Conservation (phyloP, 2,797 vertebrate species). For the Phoxinus dragarum region DNA sequence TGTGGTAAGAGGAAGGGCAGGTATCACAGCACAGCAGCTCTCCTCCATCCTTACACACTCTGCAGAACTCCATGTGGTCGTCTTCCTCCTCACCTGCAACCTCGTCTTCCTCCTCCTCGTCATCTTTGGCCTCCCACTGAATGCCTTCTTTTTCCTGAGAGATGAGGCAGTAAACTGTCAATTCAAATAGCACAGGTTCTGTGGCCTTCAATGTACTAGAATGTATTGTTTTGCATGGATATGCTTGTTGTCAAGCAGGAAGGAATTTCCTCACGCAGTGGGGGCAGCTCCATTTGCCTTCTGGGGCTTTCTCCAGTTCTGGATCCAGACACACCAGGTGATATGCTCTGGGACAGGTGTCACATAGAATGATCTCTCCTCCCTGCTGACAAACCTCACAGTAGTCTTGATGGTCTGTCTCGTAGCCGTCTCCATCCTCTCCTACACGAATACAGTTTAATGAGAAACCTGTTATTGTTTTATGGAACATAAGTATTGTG, state of each 20-base stretch:
- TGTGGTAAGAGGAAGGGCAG: slow-evolving; percentile 97
- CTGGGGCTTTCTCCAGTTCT: slow-evolving; percentile 95
- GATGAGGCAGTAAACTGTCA: slow-evolving; percentile 31
- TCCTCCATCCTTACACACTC: slow-evolving; percentile 97
- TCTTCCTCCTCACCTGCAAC: slow-evolving; percentile 91
- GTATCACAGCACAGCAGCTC: slow-evolving; percentile 97
- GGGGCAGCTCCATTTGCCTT: slow-evolving; percentile 98
- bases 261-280: slow-evolving; percentile 88
- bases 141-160: slow-evolving; percentile 97
- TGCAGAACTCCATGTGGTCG: slow-evolving; percentile 99
- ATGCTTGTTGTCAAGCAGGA: slow-evolving; percentile 5
- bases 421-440: slow-evolving; percentile 95
- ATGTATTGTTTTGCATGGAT: slow-evolving; percentile 4
- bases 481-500: neutral
- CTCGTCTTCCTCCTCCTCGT: slow-evolving; percentile 95
- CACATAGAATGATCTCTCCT: slow-evolving; percentile 97
- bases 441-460: slow-evolving; percentile 70
- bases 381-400: slow-evolving; percentile 99
- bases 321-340: slow-evolving; percentile 98
- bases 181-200: neutral
- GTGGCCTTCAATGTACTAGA: neutral
- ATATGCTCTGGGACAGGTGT: slow-evolving; percentile 96
- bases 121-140: slow-evolving; percentile 98
- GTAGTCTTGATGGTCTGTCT: slow-evolving; percentile 99
- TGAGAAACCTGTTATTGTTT: neutral